Evolutionary conservation across 2,113 vertebrate species (phyloP), one percentile per base, ranked within the genome.

Genomic region (Romanogobio albipinnatus): DNA sequence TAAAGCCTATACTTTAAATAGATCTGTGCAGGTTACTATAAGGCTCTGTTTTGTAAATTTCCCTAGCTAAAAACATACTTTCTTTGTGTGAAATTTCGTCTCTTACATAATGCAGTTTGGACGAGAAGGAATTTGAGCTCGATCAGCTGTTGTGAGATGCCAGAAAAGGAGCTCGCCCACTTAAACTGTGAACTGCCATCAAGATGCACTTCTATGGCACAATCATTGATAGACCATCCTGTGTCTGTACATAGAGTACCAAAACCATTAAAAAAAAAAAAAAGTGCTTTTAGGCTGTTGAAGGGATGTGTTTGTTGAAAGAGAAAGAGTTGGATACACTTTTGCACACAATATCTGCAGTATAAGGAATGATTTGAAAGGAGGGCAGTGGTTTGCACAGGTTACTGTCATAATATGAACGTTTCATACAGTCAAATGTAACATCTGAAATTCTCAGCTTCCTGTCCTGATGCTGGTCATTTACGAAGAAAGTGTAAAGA

Each of bases 131-230:
- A 85, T 45, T 36, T 29, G 73, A 82, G 82, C 62, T 70, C 58
- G 39, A 64, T 86, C 82, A 73, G 82, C 84, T 88, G 77, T 71
- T 45, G 45, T 81, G 79, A 53, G 68, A 74, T 88, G 80, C 82
- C 82, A 82, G 77, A 84, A 76, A 71, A 84, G 59, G n/a, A 43
- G 43, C 43, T 68, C 62, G 53, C 86, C 86, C 86, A 85, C 88
- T 61, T 59, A 76, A 80, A 76, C 39, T 8, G 36, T 49, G 84
- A 74, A 56, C 59, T 24, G 43, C 45, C 51, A 68, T n/a, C 15
- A 56, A 62, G 39, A 87, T 86, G 73, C 53, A 75, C 79, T 83
- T 85, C 43, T 83, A 17, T 5, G 26, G 36, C 84, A 80, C 47
- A 68, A 81, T 43, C 5, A 58, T 49, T 17, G 33, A 74, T 17